Percentiles rank a stretch among this genome's conserved stretches.
Conservation (phyloP, 2,888 invertebrate genomes). For the Agrochola macilenta region DNA sequence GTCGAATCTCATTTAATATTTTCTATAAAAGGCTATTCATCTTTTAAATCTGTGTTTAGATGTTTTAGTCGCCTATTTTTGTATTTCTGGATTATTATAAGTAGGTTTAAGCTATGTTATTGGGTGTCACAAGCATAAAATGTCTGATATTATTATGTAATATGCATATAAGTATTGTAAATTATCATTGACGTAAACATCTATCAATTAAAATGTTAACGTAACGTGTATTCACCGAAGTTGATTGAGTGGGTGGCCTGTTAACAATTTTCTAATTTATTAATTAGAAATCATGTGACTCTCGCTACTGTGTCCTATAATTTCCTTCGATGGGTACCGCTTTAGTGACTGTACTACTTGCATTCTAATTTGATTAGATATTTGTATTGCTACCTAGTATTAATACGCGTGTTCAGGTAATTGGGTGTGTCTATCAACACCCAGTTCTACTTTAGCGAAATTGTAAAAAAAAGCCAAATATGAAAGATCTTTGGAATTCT, state of each 20-base stretch:
- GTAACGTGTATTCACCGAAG: constrained; percentile 3
- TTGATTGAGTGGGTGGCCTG: constrained; percentile 13
- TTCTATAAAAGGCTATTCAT: constrained; percentile 14
- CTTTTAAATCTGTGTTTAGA: not conserved
- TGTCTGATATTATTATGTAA: constrained; percentile 49
- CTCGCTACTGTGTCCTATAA: not conserved
- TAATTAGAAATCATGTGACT: constrained; percentile 6
- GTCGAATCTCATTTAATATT: constrained; percentile 45
- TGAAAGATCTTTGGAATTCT: constrained; percentile 49
- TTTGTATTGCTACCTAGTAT: constrained; percentile 42
- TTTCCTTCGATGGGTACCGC: constrained; percentile 14
- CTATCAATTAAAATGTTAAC: constrained; percentile 10
- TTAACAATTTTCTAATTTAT: constrained; percentile 26
- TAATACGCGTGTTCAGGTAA: constrained; percentile 23
- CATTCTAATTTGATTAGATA: constrained; percentile 40
- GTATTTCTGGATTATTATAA: constrained; percentile 33
- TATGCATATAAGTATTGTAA: constrained; percentile 29
- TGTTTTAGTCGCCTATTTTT: constrained; percentile 35
- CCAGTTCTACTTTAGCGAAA: constrained; percentile 41
- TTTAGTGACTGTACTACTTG: constrained; percentile 19
- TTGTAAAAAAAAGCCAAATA: constrained; percentile 60
- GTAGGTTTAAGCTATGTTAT: constrained; percentile 35
- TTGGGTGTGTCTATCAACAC: constrained; percentile 9
- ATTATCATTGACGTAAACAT: constrained; percentile 23
- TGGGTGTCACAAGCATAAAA: constrained; percentile 43